phyloP scores from a whole-genome alignment of 1,140 invertebrate genomes.

The Drosophila sproati region DNA sequence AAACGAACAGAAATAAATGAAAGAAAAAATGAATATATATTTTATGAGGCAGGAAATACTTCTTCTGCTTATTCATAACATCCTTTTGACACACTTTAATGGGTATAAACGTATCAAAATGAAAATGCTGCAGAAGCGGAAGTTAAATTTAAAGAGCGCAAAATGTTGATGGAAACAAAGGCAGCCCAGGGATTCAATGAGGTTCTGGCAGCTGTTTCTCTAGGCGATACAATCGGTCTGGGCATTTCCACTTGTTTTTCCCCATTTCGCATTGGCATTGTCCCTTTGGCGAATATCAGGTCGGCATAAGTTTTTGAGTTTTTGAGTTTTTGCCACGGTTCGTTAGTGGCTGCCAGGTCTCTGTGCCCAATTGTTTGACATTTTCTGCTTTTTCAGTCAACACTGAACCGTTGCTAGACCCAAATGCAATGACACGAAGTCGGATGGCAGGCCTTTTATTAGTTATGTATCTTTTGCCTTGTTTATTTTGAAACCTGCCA shows the following conservation, averaged over 20 bases:
- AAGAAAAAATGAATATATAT: not conserved
- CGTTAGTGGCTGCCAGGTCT: constrained; percentile 47
- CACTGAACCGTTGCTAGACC: constrained; percentile 25
- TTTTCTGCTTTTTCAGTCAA: constrained; percentile 23
- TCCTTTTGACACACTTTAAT: too few species aligned
- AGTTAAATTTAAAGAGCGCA: constrained; percentile 56
- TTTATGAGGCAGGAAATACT: too few species aligned
- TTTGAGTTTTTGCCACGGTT: constrained; percentile 34
- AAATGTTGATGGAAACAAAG: constrained; percentile 45
- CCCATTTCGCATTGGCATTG: constrained; percentile 36
- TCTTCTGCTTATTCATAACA: too few species aligned
- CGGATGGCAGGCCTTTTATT: constrained; percentile 45
- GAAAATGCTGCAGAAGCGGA: constrained; percentile 45
- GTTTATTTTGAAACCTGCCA: constrained; percentile 65
- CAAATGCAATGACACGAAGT: not conserved
- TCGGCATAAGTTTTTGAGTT: constrained; percentile 23
- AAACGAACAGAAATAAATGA: not conserved
- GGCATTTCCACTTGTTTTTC: constrained; percentile 66
- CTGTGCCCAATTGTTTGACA: constrained; percentile 36
- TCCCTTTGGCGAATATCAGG: constrained; percentile 47
- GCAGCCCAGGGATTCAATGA: constrained; percentile 7
- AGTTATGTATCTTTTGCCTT: constrained; percentile 36
- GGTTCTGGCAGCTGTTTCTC: constrained; percentile 56
- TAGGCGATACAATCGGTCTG: constrained; percentile 57
- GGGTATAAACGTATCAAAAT: too few species aligned